Base-by-base conservation (phyloP, 2,888 invertebrate genomes). In the Oscheius onirici region DNA sequence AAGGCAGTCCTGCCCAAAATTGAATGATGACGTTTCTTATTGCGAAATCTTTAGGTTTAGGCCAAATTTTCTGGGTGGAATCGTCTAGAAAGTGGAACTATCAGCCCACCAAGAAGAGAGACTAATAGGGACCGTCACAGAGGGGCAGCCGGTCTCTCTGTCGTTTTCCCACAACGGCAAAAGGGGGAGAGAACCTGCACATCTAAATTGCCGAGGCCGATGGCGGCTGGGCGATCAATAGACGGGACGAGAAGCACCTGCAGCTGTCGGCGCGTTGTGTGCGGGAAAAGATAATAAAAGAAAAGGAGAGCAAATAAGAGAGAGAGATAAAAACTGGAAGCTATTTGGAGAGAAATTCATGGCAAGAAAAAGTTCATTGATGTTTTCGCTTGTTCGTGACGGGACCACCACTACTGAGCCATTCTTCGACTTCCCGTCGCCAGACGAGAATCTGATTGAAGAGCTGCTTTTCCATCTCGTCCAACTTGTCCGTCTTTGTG, bases 141-240 rank as follows among this genome's bases (percentile, higher is more conserved):
- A 17, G n/a, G 0, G 34, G 8, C 0, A 34, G 34, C 34, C 34
- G 34, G 46, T 46, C 17, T 46, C 46, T 46, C n/a, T n/a, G n/a
- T n/a, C 34, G 34, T 34, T 34, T 34, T 34, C 34, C 34, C 34
- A 34, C 34, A 34, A 34, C 34, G 34, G 34, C 34, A 34, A 34
- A 13, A 17, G 41, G 51, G 63, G 52, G 54, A 71, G 60, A 63
- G 44, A 71, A 74, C 78, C 72, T 78, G 78, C 78, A 71, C 75
- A 78, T 78, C 78, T 74, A 76, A 76, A 75, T 8, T 6, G 44
- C 10, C 17, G 49, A 22, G 17, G 49, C n/a, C 34, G 34, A 34
- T 34, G 41, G n/a, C n/a, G 57, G 34, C 34, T n/a, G 3, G 11
- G 1, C 63, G 49, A 63, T 63, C 63, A 34, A 65, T 40, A 60